Evolutionary conservation across 2,113 vertebrate species (phyloP).

Genomic region (Triplophysa tibetana): DNA sequence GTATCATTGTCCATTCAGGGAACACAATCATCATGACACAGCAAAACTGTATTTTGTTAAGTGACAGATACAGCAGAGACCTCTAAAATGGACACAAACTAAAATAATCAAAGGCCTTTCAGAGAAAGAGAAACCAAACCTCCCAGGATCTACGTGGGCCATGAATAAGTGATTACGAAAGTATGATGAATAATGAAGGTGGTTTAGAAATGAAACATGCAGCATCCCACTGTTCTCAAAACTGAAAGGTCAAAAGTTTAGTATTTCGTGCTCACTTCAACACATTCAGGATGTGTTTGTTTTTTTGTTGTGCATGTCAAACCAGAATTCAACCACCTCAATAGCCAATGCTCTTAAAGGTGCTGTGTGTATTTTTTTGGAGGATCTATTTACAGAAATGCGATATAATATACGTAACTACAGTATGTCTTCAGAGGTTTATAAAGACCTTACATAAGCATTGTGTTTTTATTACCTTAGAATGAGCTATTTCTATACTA

Average conservation of each 20-base stretch:
- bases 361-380: too few relatives aligned
- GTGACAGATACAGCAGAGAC: background rate
- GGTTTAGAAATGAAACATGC: slow-evolving; percentile 20
- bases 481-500: too few relatives aligned
- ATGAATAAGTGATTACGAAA: slow-evolving; percentile 21
- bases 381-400: too few relatives aligned
- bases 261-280: background rate
- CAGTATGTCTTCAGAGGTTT: too few relatives aligned
- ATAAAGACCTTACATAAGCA: too few relatives aligned
- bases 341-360: background rate
- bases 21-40: slow-evolving; percentile 15
- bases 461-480: too few relatives aligned
- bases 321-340: background rate
- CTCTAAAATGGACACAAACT: background rate
- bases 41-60: background rate
- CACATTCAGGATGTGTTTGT: background rate
- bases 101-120: background rate
- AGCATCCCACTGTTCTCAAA: background rate
- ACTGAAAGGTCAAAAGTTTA: slow-evolving; percentile 23
- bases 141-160: slow-evolving; percentile 1
- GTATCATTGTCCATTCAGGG: background rate
- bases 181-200: slow-evolving; percentile 34
- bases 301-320: background rate
- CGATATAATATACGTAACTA: too few relatives aligned
- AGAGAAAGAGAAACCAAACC: slow-evolving; percentile 17